Conservation (phyloP, 2,888 invertebrate species). For the Camptogramma bilineatum region DNA sequence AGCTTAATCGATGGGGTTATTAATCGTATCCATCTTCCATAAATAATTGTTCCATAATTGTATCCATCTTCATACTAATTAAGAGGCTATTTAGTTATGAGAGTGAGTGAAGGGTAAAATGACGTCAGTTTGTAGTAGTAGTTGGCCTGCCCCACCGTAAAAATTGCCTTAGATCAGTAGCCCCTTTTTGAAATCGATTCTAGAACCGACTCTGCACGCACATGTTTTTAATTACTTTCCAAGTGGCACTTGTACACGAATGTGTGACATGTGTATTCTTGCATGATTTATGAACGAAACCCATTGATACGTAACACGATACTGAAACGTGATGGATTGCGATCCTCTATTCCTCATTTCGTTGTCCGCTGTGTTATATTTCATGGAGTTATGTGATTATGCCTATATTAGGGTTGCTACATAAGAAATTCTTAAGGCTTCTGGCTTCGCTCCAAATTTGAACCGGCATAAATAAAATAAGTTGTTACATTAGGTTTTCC, state of each 20-base stretch:
- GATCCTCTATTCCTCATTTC: constrained; percentile 54
- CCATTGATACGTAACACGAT: constrained; percentile 58
- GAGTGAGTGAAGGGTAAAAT: no score
- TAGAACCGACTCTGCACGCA: constrained; percentile 36
- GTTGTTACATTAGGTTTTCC: neutral
- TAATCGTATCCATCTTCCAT: no score
- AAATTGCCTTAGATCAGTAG: neutral
- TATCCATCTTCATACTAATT: no score
- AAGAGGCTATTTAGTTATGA: no score
- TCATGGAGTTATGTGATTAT: constrained; percentile 44
- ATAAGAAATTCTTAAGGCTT: neutral
- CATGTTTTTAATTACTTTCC: constrained; percentile 58
- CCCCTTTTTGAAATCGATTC: neutral
- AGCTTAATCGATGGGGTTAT: no score
- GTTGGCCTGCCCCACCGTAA: no score
- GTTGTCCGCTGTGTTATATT: constrained; percentile 67
- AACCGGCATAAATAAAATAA: neutral
- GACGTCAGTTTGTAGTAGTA: no score
- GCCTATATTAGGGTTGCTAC: constrained; percentile 4
- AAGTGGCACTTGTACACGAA: constrained; percentile 36
- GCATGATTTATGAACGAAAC: constrained; percentile 44
- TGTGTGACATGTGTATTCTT: constrained; percentile 21
- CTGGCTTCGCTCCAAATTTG: neutral
- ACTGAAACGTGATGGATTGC: constrained; percentile 55
- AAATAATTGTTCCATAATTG: no score